Conservation (phyloP, 2,113 vertebrate species). For the Glaucidium brasilianum region DNA sequence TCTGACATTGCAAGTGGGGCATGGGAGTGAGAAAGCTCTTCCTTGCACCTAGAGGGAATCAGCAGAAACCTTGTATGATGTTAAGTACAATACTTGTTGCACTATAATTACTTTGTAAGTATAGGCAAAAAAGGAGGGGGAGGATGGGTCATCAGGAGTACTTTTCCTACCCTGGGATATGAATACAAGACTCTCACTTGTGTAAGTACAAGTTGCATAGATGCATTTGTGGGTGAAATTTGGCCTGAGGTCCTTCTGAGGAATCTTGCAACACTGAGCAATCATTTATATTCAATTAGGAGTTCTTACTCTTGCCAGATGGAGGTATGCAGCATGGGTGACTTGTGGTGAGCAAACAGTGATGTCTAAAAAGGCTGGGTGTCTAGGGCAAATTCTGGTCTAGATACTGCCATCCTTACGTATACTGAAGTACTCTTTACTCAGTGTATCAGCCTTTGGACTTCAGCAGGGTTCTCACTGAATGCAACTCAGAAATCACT, state of each 20-base stretch:
- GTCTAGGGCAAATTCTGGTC: not conserved
- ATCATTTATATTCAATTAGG: not conserved
- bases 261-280: slow-evolving; percentile 22
- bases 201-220: slow-evolving; percentile 3
- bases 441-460: not conserved
- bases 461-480: not conserved
- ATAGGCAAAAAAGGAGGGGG: not conserved
- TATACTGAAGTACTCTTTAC: not conserved
- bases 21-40: not conserved
- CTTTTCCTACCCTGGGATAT: slow-evolving; percentile 51
- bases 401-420: not conserved
- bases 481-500: not conserved
- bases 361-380: not conserved
- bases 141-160: not conserved
- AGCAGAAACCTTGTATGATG: not conserved
- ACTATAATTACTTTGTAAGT: not conserved
- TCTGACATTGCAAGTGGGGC: not conserved
- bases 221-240: slow-evolving; percentile 35
- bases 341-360: not conserved
- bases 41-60: not conserved
- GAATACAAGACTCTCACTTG: not conserved
- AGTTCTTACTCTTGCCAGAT: not conserved
- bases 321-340: not conserved
- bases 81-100: not conserved
- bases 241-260: slow-evolving; percentile 35